A percentile compares a stretch with the other conserved stretches of the same genome.
These are phyloP conservation scores for Ameiurus melas DNA, from an alignment of 2,113 vertebrate genomes.

Conservation along the genomic window DNA sequence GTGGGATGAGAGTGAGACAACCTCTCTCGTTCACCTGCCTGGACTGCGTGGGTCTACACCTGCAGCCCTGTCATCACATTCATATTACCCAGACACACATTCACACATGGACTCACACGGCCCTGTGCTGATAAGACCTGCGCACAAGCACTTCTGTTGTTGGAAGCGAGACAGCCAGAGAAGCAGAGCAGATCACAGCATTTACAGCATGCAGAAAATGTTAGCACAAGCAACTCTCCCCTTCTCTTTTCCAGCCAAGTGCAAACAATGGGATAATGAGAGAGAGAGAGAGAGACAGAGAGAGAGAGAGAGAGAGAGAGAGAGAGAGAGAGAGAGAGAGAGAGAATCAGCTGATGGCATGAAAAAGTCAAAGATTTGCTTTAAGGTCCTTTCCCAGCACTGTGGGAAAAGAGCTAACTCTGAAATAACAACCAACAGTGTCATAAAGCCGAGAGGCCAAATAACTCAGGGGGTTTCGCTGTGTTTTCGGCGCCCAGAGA, in stretches of 20 bases:
- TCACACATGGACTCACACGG: constrained; percentile 38
- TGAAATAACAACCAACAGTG: constrained; percentile 52
- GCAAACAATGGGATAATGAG: constrained; percentile 48
- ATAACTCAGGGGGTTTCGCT: constrained; percentile 35
- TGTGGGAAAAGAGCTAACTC: constrained; percentile 53
- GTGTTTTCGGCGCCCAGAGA: constrained; percentile 38
- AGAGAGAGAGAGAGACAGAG: constrained; percentile 24
- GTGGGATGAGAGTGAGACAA: constrained; percentile 3
- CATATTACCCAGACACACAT: constrained; percentile 48
- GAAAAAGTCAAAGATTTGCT: constrained; percentile 49
- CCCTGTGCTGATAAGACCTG: constrained; percentile 43
- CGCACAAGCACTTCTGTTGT: constrained; percentile 49
- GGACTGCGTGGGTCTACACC: constrained; percentile 40
- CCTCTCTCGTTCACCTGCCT: constrained; percentile 48
- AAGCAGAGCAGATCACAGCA: constrained; percentile 52
- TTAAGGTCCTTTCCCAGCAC: constrained; percentile 50
- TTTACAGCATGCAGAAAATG: constrained; percentile 49
- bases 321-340: constrained; percentile 17
- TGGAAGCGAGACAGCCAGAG: constrained; percentile 28
- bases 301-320: constrained; percentile 22
- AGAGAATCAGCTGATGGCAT: constrained; percentile 42
- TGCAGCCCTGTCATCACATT: constrained; percentile 57
- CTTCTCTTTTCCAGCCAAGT: constrained; percentile 27
- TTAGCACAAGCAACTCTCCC: constrained; percentile 47
- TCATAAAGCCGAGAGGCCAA: constrained; percentile 54